Percentiles rank a stretch among this genome's conserved stretches.
Evolutionary conservation across 2,888 invertebrate genomes (phyloP).

Genomic region (Melitaea athalia): DNA sequence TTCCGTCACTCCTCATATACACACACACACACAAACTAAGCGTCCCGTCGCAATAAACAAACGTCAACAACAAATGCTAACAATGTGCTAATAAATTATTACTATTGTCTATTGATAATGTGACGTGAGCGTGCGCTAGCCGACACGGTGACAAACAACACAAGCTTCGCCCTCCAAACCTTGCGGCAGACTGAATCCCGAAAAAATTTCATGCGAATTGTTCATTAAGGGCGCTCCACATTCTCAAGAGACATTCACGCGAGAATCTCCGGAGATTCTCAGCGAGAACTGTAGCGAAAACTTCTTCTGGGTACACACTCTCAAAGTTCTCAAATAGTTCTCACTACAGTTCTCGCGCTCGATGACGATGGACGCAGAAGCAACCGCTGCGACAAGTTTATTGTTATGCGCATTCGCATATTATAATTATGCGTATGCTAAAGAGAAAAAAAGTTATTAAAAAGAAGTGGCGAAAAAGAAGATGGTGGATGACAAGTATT

Average conservation of each 20-base stretch:
- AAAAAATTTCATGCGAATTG: too few relatives aligned
- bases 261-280: neutral
- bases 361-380: constrained; percentile 2
- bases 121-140: too few relatives aligned
- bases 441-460: neutral
- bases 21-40: too few relatives aligned
- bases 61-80: too few relatives aligned
- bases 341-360: neutral
- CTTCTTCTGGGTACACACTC: neutral
- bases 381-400: neutral
- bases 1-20: too few relatives aligned
- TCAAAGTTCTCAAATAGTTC: constrained; percentile 1
- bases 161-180: too few relatives aligned
- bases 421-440: neutral
- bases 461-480: constrained; percentile 3
- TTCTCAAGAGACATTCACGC: neutral
- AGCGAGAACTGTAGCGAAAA: neutral
- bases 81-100: too few relatives aligned
- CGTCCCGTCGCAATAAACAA: too few relatives aligned
- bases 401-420: neutral
- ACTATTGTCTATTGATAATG: too few relatives aligned
- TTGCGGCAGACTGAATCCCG: too few relatives aligned
- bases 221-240: neutral
- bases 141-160: too few relatives aligned
- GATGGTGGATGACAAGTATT: constrained; percentile 1